Base-by-base conservation (phyloP, 1,140 invertebrate species). In the Drosophila sp. region DNA sequence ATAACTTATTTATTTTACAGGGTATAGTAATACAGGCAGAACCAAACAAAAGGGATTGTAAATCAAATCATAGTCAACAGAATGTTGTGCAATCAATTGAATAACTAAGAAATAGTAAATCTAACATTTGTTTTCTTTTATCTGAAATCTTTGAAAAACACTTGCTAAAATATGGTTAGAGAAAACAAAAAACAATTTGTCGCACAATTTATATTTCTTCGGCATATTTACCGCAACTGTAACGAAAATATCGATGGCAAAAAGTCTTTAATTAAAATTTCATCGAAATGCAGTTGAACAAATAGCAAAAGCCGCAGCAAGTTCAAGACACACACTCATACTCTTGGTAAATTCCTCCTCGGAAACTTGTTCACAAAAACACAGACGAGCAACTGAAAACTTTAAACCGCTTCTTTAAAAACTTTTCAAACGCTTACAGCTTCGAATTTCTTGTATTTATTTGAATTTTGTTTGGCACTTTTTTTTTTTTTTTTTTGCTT, bases 221-320 rank as follows among this genome's bases (percentile, higher is more conserved):
- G 4, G 6, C 17, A 23, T 30, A 25, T 47, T 64, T 56, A 41
- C 41, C 27, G 41, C 57, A 71, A 27, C 64, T 70, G 66, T 30
- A 69, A 25, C 44, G 23, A 27, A 10, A 50, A 61, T 8, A 10
- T 25, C n/a, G 29, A 23, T 30, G 17, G 30, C 54, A 56, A 61
- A 67, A 66, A 47, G 57, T 61, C 57, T 82, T 76, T 76, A 87
- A 82, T 82, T 66, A 82, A 79, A 72, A 69, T 56, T 77, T 61
- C 58, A 73, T 64, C 40, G 35, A 35, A 76, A 79, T 58, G 27
- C 82, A 87, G 66, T 72, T 86, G 75, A 65, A 55, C 63, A 79
- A 86, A 85, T 58, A 75, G 11, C 27, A 2, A 40, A 73, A 58
- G 57, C 58, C 70, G 35, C 63, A 66, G 25, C 54, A 66, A 57